phyloP scores from a whole-genome alignment of 2,797 vertebrate genomes.

The Pteropus rufus region DNA sequence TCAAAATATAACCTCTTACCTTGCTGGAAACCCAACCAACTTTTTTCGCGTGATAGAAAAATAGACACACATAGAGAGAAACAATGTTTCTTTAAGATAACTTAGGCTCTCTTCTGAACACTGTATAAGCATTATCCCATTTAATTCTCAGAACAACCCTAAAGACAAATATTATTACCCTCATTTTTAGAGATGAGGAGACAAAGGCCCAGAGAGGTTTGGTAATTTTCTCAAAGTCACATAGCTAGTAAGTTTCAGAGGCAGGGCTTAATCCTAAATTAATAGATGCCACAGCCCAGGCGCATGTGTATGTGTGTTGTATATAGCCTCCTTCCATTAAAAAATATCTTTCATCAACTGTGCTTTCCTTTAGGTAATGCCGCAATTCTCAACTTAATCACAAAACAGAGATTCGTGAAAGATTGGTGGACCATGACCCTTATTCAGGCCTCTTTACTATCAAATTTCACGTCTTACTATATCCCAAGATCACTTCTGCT shows the following conservation, averaged over 20 bases:
- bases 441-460: neutral
- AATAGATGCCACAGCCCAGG: neutral
- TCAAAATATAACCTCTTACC: neutral
- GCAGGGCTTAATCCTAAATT: neutral
- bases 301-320: neutral
- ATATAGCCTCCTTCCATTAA: neutral
- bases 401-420: neutral
- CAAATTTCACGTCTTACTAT: neutral
- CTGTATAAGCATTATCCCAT: neutral
- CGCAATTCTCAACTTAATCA: neutral
- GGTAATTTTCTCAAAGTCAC: neutral
- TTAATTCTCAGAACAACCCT: neutral
- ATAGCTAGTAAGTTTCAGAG: neutral
- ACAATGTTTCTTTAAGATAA: neutral
- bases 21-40: neutral
- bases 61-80: neutral
- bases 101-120: neutral
- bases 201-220: neutral
- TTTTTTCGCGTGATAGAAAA: neutral
- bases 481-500: neutral
- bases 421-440: neutral
- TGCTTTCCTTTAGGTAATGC: neutral
- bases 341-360: neutral
- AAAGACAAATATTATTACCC: neutral
- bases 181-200: neutral